Evolutionary conservation across 2,113 vertebrate species (phyloP).

Genomic region (Myotis yumanensis): DNA sequence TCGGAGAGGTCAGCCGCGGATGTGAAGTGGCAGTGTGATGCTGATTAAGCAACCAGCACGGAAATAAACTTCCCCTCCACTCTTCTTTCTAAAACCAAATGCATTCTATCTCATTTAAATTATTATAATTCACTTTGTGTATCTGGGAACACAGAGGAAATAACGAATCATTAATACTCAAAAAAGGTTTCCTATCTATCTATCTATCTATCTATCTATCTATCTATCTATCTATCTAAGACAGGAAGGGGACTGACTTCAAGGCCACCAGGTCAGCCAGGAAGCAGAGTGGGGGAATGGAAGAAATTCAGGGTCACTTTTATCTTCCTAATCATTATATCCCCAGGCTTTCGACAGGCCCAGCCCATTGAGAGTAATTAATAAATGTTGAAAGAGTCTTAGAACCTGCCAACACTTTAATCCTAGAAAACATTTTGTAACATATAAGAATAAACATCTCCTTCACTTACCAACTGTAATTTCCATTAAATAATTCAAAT

Average conservation of each 20-base stretch:
- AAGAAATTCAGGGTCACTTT: neutral
- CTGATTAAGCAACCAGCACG: conserved; percentile 79
- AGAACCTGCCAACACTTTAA: neutral
- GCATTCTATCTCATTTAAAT: conserved; percentile 68
- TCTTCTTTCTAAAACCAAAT: conserved; percentile 65
- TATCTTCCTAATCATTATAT: neutral
- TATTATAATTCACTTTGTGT: conserved; percentile 48
- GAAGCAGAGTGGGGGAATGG: neutral
- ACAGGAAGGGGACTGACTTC: neutral
- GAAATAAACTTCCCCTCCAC: conserved; percentile 65
- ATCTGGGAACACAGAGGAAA: conserved; percentile 37
- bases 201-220: neutral
- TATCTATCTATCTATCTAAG: neutral
- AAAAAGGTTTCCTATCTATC: neutral
- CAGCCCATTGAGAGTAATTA: neutral
- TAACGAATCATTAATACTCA: conserved; percentile 25
- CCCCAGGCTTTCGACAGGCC: neutral
- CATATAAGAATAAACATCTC: conserved; percentile 27
- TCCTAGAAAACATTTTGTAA: conserved; percentile 19
- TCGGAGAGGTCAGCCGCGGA: conserved; percentile 82
- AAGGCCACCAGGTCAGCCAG: neutral
- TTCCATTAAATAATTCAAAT: conserved; percentile 59
- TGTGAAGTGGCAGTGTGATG: conserved; percentile 78
- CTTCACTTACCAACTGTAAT: conserved; percentile 61
- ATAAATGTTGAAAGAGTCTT: neutral